Percentiles rank a stretch among this genome's conserved stretches.
Evolutionary conservation across 2,113 vertebrate genomes (phyloP).

Genomic region (Elgaria multicarinata): DNA sequence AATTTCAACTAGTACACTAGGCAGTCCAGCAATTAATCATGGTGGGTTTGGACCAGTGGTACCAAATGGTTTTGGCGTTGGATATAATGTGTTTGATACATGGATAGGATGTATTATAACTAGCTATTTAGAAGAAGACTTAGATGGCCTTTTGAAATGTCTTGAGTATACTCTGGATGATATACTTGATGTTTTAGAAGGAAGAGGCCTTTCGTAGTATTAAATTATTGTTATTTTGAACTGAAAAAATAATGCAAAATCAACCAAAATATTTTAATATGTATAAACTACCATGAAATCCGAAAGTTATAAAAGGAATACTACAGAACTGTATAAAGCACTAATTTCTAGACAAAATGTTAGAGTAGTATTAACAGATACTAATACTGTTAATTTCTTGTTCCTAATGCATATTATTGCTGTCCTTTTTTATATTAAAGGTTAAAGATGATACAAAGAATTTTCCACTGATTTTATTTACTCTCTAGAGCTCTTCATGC

Average conservation of each 20-base stretch:
- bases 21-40: conserved; percentile 23
- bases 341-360: neutral
- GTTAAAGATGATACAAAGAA: neutral
- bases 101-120: neutral
- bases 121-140: conserved; percentile 16
- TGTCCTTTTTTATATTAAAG: neutral
- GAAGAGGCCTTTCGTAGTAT: neutral
- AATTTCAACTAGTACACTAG: conserved; percentile 17
- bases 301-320: neutral
- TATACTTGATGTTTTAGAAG: conserved; percentile 18
- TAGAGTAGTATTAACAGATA: neutral
- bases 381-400: neutral
- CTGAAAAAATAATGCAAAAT: neutral
- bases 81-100: conserved; percentile 15
- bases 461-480: neutral
- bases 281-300: conserved; percentile 12
- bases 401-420: neutral
- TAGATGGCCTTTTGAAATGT: neutral
- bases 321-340: neutral
- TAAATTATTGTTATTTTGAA: neutral
- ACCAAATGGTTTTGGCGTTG: conserved; percentile 27
- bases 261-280: neutral
- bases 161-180: conserved; percentile 17
- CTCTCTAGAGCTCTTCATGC: neutral
- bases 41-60: conserved; percentile 23